These are phyloP conservation scores for Speoplatyrhinus poulsoni DNA, from an alignment of 2,113 vertebrate species.

Conservation along the genomic window DNA sequence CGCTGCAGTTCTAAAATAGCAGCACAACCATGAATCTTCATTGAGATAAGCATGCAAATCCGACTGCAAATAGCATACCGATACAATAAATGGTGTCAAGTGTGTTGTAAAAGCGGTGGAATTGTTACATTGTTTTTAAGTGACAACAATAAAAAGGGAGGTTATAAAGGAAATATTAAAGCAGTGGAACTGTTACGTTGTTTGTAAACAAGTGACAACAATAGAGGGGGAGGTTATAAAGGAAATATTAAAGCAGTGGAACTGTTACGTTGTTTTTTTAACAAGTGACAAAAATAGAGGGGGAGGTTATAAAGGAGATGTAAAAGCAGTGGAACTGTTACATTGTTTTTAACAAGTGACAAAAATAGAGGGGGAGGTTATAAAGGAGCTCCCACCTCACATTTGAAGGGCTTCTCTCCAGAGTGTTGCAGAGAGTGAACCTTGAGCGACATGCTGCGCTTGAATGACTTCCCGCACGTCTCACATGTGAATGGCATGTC, in stretches of 20 bases:
- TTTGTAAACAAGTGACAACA: too few relatives aligned
- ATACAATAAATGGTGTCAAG: neutral
- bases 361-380: slow-evolving; percentile 4
- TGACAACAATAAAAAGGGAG: neutral
- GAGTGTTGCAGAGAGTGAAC: slow-evolving; percentile 97
- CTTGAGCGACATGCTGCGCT: slow-evolving; percentile 97
- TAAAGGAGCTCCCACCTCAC: slow-evolving; percentile 83
- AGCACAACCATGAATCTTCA: slow-evolving; percentile 2
- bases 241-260: slow-evolving; percentile 7
- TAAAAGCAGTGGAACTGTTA: neutral
- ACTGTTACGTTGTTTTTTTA: too few relatives aligned
- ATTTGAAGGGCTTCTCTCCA: slow-evolving; percentile 95
- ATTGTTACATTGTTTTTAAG: too few relatives aligned
- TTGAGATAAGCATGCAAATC: neutral
- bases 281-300: too few relatives aligned
- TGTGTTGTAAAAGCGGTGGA: neutral
- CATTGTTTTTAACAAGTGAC: too few relatives aligned
- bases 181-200: too few relatives aligned
- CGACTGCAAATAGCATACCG: neutral
- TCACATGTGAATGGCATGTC: slow-evolving; percentile 98
- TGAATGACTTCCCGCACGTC: slow-evolving; percentile 97
- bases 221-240: slow-evolving; percentile 7
- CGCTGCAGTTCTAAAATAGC: slow-evolving; percentile 86
- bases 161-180: slow-evolving; percentile 24
- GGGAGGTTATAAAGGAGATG: too few relatives aligned